Percentiles rank a stretch among this genome's conserved stretches.
These are phyloP conservation scores for Ivindomyrus marchei DNA, from an alignment of 2,113 vertebrate genomes.

Conservation along the genomic window DNA sequence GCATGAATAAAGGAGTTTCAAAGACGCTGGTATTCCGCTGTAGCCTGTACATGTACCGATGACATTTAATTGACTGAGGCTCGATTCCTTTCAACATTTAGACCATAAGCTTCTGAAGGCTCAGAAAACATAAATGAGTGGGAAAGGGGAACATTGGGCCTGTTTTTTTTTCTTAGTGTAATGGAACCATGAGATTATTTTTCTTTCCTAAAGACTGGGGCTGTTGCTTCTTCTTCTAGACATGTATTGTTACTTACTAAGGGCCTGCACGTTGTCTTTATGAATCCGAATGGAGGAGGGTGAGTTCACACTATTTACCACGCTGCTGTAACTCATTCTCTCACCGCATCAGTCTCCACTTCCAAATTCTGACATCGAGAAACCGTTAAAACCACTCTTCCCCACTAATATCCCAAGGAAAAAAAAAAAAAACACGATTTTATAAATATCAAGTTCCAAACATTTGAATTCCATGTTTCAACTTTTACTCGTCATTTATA, in stretches of 20 bases:
- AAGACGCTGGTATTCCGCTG: conserved; percentile 39
- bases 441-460: background rate
- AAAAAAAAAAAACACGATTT: background rate
- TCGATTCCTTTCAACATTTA: conserved; percentile 17
- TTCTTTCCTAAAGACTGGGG: conserved; percentile 1
- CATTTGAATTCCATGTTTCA: background rate
- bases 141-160: conserved; percentile 19
- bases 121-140: conserved; percentile 16
- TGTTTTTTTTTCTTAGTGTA: conserved; percentile 6
- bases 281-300: background rate
- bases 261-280: background rate
- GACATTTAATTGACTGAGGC: conserved; percentile 54
- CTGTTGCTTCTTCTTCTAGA: conserved; percentile 15
- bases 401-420: background rate
- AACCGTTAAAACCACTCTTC: background rate
- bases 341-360: background rate
- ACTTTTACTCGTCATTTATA: background rate
- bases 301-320: background rate
- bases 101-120: conserved; percentile 45
- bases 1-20: conserved; percentile 45
- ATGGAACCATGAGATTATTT: conserved; percentile 27
- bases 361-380: background rate
- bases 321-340: background rate
- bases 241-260: conserved; percentile 2
- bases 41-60: conserved; percentile 47